Evolutionary conservation across 2,113 vertebrate species (phyloP).

Genomic region (Poecile atricapillus): DNA sequence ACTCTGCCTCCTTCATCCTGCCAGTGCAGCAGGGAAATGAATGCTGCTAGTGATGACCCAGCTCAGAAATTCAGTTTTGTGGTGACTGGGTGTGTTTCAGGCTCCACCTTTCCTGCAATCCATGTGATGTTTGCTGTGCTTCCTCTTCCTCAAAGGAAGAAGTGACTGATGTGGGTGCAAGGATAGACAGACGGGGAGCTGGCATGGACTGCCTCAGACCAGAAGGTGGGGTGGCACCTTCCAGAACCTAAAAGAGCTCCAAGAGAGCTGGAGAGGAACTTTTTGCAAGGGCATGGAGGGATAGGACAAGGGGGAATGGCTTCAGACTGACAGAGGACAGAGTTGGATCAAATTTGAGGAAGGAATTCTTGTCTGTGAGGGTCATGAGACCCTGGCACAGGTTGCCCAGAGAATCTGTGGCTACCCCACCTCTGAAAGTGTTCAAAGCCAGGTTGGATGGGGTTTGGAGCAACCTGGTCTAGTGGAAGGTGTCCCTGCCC

Average conservation of each 20-base stretch:
- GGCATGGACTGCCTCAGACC: not conserved
- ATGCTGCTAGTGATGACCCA: not conserved
- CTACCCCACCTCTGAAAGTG: not conserved
- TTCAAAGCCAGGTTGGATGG: not conserved
- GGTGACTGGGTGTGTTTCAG: not conserved
- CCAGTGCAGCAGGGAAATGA: not conserved
- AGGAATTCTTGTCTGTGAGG: not conserved
- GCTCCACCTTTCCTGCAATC: not conserved
- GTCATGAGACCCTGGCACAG: not conserved
- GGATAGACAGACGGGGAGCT: not conserved
- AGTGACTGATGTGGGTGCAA: not conserved
- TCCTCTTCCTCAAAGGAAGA: not conserved
- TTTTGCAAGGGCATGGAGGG: too few relatives aligned
- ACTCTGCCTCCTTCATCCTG: not conserved
- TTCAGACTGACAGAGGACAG: not conserved
- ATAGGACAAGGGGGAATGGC: not conserved
- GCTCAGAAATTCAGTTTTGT: not conserved
- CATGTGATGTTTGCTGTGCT: not conserved
- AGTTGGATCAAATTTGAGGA: not conserved
- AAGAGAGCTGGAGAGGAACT: not conserved
- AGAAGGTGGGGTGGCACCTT: not conserved
- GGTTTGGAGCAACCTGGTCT: rapidly evolving
- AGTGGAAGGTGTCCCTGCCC: not conserved
- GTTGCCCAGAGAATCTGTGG: not conserved
- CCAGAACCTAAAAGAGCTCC: not conserved